A percentile compares a stretch with the other conserved stretches of the same genome.
phyloP scores from a whole-genome alignment of 2,888 invertebrate genomes.

The Seladonia tumulorum region DNA sequence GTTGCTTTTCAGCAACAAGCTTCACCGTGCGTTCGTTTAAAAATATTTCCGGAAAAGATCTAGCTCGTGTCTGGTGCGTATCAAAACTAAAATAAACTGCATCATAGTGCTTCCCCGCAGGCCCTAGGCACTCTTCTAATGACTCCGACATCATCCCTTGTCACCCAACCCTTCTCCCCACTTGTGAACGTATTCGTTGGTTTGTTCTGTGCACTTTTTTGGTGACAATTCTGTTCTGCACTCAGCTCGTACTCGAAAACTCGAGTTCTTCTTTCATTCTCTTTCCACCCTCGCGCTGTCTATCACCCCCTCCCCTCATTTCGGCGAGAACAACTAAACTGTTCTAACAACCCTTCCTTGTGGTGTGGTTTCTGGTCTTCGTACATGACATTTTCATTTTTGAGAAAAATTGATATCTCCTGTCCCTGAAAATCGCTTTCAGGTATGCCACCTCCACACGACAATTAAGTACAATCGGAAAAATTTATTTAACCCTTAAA shows the following conservation, averaged over 20 bases:
- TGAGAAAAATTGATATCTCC: neutral
- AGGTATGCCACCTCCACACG: neutral
- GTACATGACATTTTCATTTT: neutral
- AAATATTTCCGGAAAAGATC: slow-evolving; percentile 1
- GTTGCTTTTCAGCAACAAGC: neutral
- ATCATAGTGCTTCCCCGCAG: neutral
- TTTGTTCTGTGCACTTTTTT: slow-evolving; percentile 9
- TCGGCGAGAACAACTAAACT: neutral
- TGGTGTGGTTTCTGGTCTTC: neutral
- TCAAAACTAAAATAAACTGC: slow-evolving; percentile 4
- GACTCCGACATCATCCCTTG: neutral
- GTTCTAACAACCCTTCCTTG: neutral
- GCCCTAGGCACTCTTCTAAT: slow-evolving; percentile 5
- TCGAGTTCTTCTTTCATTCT: slow-evolving; percentile 1
- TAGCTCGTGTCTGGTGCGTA: neutral
- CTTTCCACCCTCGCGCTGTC: neutral
- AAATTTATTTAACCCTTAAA: neutral
- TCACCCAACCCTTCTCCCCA: neutral
- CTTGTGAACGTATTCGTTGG: slow-evolving; percentile 1
- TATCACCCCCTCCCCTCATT: neutral
- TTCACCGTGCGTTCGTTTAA: neutral
- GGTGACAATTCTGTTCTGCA: slow-evolving; percentile 1
- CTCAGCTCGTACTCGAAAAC: slow-evolving; percentile 1
- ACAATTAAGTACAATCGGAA: neutral
- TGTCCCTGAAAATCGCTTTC: neutral